Conservation (phyloP, 92 coral and sea anemone species). For the Umimayanthus kanabou region DNA sequence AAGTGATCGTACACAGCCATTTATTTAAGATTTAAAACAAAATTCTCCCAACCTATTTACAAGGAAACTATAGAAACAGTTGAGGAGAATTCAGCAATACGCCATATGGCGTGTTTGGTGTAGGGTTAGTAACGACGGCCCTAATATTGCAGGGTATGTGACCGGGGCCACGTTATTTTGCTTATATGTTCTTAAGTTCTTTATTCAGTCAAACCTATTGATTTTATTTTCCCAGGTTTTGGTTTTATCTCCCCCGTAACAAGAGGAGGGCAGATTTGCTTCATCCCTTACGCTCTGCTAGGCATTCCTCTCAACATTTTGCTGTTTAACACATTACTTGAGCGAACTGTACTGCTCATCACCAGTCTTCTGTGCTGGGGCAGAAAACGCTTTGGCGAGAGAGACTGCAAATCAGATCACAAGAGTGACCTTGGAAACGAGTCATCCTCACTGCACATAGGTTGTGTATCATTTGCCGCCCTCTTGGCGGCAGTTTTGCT, state of each 20-base stretch:
- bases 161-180: too few species aligned
- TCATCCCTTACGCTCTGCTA: slow-evolving; percentile 61
- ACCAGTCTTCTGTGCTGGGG: slow-evolving; percentile 29
- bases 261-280: slow-evolving; percentile 52
- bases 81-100: too few species aligned
- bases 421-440: neutral
- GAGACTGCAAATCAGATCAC: neutral
- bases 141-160: neutral
- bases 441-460: slow-evolving; percentile 38
- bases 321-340: slow-evolving; percentile 60
- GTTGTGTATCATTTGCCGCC: slow-evolving; percentile 38
- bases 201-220: neutral
- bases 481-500: slow-evolving; percentile 20
- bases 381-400: slow-evolving; percentile 19
- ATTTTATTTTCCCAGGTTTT: slow-evolving; percentile 46
- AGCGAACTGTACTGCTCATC: slow-evolving; percentile 52
- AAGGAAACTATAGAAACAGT: too few species aligned
- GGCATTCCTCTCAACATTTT: slow-evolving; percentile 68
- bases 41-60: too few species aligned
- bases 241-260: slow-evolving; percentile 64
- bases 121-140: too few species aligned
- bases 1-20: too few species aligned
- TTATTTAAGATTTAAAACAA: too few species aligned
- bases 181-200: too few species aligned
- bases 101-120: too few species aligned